Evolutionary conservation across 1,140 invertebrate genomes (phyloP), one percentile per base, ranked within the genome.

Genomic region (Anastrepha obliqua): DNA sequence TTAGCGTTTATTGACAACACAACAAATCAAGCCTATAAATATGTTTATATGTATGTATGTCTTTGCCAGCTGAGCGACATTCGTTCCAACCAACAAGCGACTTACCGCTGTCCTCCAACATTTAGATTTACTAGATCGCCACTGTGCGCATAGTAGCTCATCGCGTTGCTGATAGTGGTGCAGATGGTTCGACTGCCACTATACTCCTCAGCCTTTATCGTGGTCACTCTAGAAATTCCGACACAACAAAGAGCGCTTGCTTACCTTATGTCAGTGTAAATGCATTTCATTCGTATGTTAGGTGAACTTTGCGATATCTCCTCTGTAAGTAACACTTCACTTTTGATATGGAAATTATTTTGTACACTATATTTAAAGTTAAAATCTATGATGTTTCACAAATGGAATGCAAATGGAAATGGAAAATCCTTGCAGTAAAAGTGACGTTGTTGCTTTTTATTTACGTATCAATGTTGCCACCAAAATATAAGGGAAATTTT

Each of bases 101-200:
- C 89, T 91, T 94, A 96, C 96, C 95, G 94, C 87, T 95, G 95
- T 89, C 96, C 96, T 44, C 96, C 96, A 89, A 96, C 96, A 94
- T 96, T 96, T 51, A 96, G 93, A 92, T 96, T 94, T 89, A 96
- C 94, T 86, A 96, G 95, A 89, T 96, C 96, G 88, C 94, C 94
- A 88, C 88, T 89, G 70, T 93, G 91, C 87, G 91, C 89, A 89
- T 91, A 92, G 88, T 93, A 91, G 89, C 92, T 91, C 92, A 93
- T 93, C 1, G 47, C 20, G 6, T 20, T 47, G 17, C 47, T 74
- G 44, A 7, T 67, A 42, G 0, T 74, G 42, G n/a, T 55, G 7
- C 5, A 29, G 6, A 8, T 58, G 1, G 47, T 13, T 9, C 17
- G 13, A 20, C 74, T n/a, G 17, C 6, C 47, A 55, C 51, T 55